A percentile compares a stretch with the other conserved stretches of the same genome.
phyloP scores from a whole-genome alignment of 2,113 vertebrate species.

The Carollia perspicillata region DNA sequence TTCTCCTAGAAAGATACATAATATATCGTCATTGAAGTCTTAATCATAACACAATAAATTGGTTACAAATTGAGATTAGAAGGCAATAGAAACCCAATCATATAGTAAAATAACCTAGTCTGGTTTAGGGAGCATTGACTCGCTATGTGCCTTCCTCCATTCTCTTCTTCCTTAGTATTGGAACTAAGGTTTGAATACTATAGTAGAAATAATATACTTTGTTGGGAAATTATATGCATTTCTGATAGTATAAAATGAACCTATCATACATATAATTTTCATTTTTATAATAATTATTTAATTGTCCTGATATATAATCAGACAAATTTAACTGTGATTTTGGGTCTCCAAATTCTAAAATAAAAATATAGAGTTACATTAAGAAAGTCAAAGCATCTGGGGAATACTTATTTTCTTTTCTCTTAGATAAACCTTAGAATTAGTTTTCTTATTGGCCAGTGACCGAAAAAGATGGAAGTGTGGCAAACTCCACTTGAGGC shows the following conservation, averaged over 20 bases:
- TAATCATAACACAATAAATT: not conserved
- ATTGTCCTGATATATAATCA: not conserved
- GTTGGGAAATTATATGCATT: not conserved
- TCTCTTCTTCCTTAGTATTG: not conserved
- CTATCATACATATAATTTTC: not conserved
- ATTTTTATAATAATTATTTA: not conserved
- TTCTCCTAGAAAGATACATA: not conserved
- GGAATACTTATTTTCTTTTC: constrained; percentile 12
- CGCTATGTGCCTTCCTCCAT: not conserved
- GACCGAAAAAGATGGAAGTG: not conserved
- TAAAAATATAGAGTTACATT: not conserved
- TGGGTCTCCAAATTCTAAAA: not conserved
- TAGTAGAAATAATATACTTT: not conserved
- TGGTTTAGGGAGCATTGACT: not conserved
- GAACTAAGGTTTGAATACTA: not conserved
- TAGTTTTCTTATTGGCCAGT: not conserved
- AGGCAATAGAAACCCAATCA: not conserved
- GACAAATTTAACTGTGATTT: not conserved
- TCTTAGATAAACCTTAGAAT: not conserved
- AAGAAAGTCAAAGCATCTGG: not conserved
- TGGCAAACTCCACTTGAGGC: not conserved
- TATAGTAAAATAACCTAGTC: not conserved
- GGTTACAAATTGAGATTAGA: not conserved
- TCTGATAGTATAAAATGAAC: not conserved
- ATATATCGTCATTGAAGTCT: not conserved